Evolutionary conservation across 92 coral and sea anemone species (phyloP).

Genomic region (Pocillopora meandrina): DNA sequence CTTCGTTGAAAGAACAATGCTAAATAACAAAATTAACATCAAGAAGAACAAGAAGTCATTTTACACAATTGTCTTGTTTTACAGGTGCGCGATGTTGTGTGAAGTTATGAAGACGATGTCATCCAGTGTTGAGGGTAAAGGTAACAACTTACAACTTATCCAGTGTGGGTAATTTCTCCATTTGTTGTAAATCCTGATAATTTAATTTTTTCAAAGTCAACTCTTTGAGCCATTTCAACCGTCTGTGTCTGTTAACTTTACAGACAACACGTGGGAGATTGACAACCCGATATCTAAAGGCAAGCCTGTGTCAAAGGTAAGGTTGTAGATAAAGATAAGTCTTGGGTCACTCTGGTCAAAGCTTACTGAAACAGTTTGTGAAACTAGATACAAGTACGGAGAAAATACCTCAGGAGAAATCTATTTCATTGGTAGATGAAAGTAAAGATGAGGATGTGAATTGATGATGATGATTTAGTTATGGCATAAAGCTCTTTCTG

Average conservation of each 20-base stretch:
- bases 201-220: neutral
- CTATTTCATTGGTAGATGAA: too few relatives aligned
- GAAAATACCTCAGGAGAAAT: too few relatives aligned
- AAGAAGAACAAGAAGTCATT: neutral
- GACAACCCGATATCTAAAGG: conserved; percentile 18
- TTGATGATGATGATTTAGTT: too few relatives aligned
- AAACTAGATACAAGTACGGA: neutral
- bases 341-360: neutral
- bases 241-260: neutral
- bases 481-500: too few relatives aligned
- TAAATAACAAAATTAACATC: too few relatives aligned
- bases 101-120: conserved; percentile 69
- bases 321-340: neutral
- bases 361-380: neutral
- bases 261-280: conserved; percentile 39
- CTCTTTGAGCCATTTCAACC: neutral
- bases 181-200: neutral
- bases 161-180: neutral
- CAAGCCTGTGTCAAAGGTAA: conserved; percentile 29
- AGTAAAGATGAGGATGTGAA: too few relatives aligned
- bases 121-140: conserved; percentile 62
- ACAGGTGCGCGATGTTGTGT: conserved; percentile 70
- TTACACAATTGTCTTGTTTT: neutral
- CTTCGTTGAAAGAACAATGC: too few relatives aligned
- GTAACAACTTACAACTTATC: conserved; percentile 2